Percentiles rank a stretch among this genome's conserved stretches.
Conservation (phyloP, 2,113 vertebrate species). For the Dascyllus trimaculatus region DNA sequence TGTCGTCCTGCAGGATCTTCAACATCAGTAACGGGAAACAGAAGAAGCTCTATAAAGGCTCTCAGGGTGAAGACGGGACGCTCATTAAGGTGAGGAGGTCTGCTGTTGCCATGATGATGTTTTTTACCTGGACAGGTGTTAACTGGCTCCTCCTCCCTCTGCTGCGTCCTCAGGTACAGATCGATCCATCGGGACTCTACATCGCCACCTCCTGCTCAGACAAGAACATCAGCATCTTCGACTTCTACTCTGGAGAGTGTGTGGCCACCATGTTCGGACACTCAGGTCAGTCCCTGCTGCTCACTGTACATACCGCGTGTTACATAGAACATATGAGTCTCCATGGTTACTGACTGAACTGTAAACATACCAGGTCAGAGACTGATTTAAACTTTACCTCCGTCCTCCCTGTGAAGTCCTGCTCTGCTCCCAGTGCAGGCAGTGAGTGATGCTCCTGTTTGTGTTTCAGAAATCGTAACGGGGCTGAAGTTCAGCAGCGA, state of each 20-base stretch:
- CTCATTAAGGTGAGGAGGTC: constrained; percentile 90
- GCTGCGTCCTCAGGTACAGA: constrained; percentile 89
- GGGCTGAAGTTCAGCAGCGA: constrained; percentile 98
- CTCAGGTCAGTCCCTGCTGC: constrained; percentile 92
- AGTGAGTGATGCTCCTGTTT: background rate
- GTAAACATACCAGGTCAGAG: no score
- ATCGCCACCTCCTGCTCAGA: constrained; percentile 98
- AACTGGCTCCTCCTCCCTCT: background rate
- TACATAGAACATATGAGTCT: no score
- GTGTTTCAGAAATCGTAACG: constrained; percentile 92
- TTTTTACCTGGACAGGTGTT: background rate
- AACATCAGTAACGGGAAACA: constrained; percentile 98
- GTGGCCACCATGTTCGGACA: constrained; percentile 98
- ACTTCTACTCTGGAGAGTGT: constrained; percentile 97
- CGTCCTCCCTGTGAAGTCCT: no score
- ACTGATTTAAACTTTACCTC: no score
- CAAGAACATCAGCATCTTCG: constrained; percentile 97
- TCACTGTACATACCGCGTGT: no score
- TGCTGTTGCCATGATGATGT: background rate
- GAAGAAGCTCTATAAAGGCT: constrained; percentile 97
- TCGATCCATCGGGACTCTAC: constrained; percentile 95
- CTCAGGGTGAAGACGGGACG: constrained; percentile 96
- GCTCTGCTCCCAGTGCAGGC: no score
- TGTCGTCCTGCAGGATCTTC: constrained; percentile 89
- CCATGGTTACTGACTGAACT: no score